A percentile compares a stretch with the other conserved stretches of the same genome.
Conservation (phyloP, 2,888 invertebrate species). For the Sarcophaga variegata region DNA sequence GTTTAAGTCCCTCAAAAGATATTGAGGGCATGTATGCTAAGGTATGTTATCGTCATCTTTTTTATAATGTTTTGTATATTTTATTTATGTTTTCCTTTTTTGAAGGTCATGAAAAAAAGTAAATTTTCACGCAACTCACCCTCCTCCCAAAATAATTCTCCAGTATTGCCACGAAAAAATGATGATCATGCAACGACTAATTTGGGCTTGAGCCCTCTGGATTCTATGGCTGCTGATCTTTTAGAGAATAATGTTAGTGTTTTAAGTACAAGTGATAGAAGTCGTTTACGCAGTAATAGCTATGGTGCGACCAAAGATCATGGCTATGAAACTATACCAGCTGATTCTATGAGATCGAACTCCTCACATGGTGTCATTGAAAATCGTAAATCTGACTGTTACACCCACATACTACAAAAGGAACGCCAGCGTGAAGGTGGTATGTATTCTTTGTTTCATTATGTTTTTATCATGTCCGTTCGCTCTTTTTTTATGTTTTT, state of each 20-base stretch:
- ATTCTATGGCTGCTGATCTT: constrained; percentile 75
- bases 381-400: constrained; percentile 81
- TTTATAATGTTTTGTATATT: not conserved
- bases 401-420: constrained; percentile 79
- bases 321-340: constrained; percentile 85
- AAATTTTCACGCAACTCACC: constrained; percentile 79
- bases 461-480: not conserved
- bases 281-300: constrained; percentile 81
- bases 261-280: constrained; percentile 79
- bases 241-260: constrained; percentile 71
- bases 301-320: constrained; percentile 83
- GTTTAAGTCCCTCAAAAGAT: constrained; percentile 85
- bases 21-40: constrained; percentile 96
- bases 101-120: constrained; percentile 81
- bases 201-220: constrained; percentile 76
- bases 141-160: constrained; percentile 80
- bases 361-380: constrained; percentile 73
- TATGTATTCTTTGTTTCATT: constrained; percentile 64
- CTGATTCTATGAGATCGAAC: constrained; percentile 74
- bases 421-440: constrained; percentile 79
- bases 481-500: constrained; percentile 9
- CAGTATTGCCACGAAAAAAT: constrained; percentile 76
- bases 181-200: constrained; percentile 70
- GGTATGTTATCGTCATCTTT: constrained; percentile 83
- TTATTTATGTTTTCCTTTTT: not conserved